Conservation (phyloP, 2,113 vertebrate species). For the Gavialis gangeticus region DNA sequence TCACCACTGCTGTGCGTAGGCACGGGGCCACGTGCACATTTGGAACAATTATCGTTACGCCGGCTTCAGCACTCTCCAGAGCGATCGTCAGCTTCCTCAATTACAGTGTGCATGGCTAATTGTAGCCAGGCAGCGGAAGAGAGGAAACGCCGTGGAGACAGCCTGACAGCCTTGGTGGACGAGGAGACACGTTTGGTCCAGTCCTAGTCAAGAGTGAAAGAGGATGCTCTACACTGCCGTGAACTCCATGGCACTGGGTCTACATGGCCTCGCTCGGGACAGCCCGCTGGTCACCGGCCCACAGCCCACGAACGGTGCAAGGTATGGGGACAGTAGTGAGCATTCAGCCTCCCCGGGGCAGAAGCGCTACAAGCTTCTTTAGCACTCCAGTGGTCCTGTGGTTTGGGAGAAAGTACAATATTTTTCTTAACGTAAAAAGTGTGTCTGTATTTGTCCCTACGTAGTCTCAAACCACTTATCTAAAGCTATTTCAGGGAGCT, state of each 20-base stretch:
- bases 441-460: not conserved
- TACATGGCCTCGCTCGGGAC: not conserved
- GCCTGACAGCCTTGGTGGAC: not conserved
- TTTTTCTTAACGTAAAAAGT: not conserved
- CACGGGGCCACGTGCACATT: not conserved
- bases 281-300: accelerated
- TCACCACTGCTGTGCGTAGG: not conserved
- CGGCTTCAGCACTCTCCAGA: not conserved
- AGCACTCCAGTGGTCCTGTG: too few relatives aligned
- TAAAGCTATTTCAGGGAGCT: not conserved
- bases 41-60: not conserved
- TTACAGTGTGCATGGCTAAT: not conserved
- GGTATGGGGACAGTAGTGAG: not conserved
- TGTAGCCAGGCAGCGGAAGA: not conserved
- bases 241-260: accelerated
- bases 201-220: not conserved
- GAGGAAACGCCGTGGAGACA: not conserved
- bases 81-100: not conserved
- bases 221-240: accelerated
- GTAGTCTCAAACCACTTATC: not conserved
- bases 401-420: not conserved
- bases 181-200: too few relatives aligned
- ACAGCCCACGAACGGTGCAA: not conserved
- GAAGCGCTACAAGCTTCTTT: accelerated
- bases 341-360: not conserved